A percentile compares a stretch with the other conserved stretches of the same genome.
Conservation (phyloP, 1,140 invertebrate genomes). For the Lepidurus apus region DNA sequence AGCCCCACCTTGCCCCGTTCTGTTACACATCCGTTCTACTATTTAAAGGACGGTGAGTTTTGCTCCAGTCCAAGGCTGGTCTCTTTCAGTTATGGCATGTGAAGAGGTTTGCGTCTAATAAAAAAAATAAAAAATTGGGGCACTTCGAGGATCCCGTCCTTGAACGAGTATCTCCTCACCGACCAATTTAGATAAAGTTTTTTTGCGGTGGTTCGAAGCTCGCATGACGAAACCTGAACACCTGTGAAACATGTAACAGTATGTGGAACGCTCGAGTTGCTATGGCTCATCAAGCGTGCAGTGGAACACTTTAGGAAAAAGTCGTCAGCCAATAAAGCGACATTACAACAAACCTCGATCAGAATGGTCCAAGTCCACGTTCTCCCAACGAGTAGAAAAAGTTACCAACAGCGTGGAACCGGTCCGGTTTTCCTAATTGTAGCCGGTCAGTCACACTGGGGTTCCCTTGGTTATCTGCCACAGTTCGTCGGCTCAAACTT, state of each 20-base stretch:
- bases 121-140: neutral
- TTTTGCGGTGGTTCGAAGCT: neutral
- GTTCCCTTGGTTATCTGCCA: neutral
- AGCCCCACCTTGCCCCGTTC: neutral
- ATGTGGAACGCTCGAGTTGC: neutral
- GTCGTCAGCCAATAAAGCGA: neutral
- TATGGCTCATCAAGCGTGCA: neutral
- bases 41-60: slow-evolving; percentile 10
- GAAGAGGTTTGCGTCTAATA: neutral
- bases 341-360: neutral
- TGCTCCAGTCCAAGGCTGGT: neutral
- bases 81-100: neutral
- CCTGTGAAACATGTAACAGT: neutral
- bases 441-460: neutral
- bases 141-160: neutral
- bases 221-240: neutral
- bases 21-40: slow-evolving; percentile 4
- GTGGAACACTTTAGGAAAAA: neutral
- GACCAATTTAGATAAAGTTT: slow-evolving; percentile 6
- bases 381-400: neutral
- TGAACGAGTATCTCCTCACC: slow-evolving; percentile 9
- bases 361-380: neutral
- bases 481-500: neutral
- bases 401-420: neutral
- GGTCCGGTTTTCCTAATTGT: slow-evolving; percentile 5